Evolutionary conservation across 2,888 invertebrate species (phyloP), one percentile per base, ranked within the genome.

Genomic region (Danaus chrysippus): DNA sequence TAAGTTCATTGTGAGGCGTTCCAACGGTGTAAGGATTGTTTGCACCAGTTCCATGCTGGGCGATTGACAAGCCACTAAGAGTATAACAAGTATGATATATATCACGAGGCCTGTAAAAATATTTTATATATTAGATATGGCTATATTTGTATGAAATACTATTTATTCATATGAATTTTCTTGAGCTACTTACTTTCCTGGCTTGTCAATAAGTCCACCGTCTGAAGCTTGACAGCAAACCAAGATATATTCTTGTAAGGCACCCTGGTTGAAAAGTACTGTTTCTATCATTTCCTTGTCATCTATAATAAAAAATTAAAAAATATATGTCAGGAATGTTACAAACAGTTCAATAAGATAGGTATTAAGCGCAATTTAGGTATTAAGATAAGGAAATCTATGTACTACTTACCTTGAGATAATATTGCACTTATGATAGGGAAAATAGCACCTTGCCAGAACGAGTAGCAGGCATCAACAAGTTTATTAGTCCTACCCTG

Each of bases 401-500:
- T 43, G 10, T 55, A 42, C n/a, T 15, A 41, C 56, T 42, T 61
- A 89, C 90, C 92, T 81, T 93, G 82, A 23, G 89, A 82, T 85
- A 96, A 87, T 68, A 96, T 92, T 64, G 94, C 93, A 81, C 97
- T 96, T 53, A 98, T 92, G 54, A 99, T 93, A 17, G 98, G 97
- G 81, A 99, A 96, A 54, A 95, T 93, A 57, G 96, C 98, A 41
- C 98, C 98, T 87, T 98, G 98, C 99, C 99, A 99, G 90, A 99
- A 99, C 0, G 98, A 98, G 83, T 99, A 99, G 84, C 99, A 99
- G 3, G 97, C 97, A 92, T 99, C 99, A 0, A 99, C 99, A 68
- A 99, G 91, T 88, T 99, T 99, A 86, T 99, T 99, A 1, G 99
- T 98, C 76, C 99, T 93, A 0, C 99, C 99, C 91, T 98, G 96